Base-by-base conservation (phyloP, 2,888 invertebrate species). In the Lasioglossum villosulum region DNA sequence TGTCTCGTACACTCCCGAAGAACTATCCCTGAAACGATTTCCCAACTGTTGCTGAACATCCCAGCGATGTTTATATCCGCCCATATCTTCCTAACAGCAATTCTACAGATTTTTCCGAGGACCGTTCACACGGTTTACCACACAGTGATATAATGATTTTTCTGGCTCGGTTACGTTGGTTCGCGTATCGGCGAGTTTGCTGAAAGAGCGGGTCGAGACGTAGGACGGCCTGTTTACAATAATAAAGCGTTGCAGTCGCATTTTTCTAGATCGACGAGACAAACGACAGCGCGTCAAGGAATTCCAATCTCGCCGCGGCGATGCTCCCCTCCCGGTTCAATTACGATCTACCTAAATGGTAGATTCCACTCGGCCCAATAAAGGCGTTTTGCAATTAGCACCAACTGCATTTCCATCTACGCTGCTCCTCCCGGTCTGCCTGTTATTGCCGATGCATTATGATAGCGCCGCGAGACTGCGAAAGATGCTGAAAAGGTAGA, bases 391-490 rank as follows among this genome's bases (percentile, higher is more conserved):
- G 86, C 86, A 87, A 89, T 89, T 89, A 89, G 81, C 82, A 82
- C 78, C 75, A 39, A 78, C 81, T 82, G 82, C 72, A 84, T 83
- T 81, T 87, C 78, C 76, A 83, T 86, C 87, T 74, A 42, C 76
- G 56, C 72, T 52, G 79, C 78, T 84, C 74, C 84, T 86, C 85
- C 80, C 75, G 70, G 56, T 66, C 78, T 52, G 56, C 79, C 85
- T 72, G 84, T 87, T 86, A 89, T 90, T 89, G 86, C 84, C 78
- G 84, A 88, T 89, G 78, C 86, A 87, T 87, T 84, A 86, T 82
- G 89, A 89, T 88, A 89, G 82, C 86, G 72, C 68, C 74, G 63
- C 74, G 76, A 74, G 75, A 75, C 82, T 75, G 48, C 81, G 79
- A 45, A 63, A 84, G 82, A 88, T 78, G 86, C 84, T 70, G 66